Evolutionary conservation across 2,113 vertebrate genomes (phyloP).

Genomic region (Microcebus tavaratra): DNA sequence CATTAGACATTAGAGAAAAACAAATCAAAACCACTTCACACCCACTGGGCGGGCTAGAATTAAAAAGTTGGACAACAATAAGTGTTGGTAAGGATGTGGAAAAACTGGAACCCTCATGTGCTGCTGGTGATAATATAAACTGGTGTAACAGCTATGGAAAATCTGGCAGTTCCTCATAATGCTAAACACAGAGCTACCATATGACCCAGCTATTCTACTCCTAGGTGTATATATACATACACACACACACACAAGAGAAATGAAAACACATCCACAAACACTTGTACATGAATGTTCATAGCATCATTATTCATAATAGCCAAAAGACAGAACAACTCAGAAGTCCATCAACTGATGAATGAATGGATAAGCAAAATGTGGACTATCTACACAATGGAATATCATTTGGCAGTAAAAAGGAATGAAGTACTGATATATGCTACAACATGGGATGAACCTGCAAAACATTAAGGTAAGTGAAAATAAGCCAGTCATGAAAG

Average conservation of each 20-base stretch:
- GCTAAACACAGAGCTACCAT: not conserved
- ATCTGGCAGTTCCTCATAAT: not conserved
- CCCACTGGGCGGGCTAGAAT: not conserved
- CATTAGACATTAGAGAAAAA: not conserved
- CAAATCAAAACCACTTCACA: not conserved
- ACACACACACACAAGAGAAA: not conserved
- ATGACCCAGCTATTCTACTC: not conserved
- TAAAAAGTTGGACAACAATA: not conserved
- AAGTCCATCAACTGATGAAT: not conserved
- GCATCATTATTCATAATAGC: not conserved
- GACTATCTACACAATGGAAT: fast-evolving
- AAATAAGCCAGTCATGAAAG: not conserved
- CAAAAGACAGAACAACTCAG: not conserved
- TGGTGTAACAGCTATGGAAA: not conserved
- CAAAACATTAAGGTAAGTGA: not conserved
- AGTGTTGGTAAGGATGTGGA: fast-evolving
- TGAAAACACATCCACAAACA: not conserved
- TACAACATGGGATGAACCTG: not conserved
- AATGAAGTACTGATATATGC: fast-evolving
- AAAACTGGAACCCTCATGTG: fast-evolving
- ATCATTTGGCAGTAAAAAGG: not conserved
- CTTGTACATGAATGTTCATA: fast-evolving
- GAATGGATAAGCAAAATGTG: not conserved
- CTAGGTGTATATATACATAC: not conserved
- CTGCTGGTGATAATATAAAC: not conserved